These are phyloP conservation scores for Orthonychiurus folsomi DNA, from an alignment of 2,888 invertebrate species.

Conservation along the genomic window DNA sequence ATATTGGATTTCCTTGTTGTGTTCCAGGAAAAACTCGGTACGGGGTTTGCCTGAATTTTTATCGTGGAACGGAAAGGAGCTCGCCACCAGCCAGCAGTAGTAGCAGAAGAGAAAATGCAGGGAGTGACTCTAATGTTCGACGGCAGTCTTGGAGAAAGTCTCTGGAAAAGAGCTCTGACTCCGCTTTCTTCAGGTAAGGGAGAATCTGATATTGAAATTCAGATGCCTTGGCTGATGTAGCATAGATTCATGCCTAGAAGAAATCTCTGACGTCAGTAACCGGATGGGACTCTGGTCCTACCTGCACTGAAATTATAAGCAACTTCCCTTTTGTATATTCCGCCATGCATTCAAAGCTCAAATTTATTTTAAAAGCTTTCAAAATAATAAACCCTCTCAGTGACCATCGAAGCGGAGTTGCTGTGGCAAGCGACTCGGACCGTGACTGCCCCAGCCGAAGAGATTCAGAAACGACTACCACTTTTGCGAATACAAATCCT, in stretches of 20 bases:
- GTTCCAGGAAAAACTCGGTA: constrained; percentile 71
- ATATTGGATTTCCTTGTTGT: constrained; percentile 6
- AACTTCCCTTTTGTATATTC: too few relatives aligned
- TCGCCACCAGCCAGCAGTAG: constrained; percentile 47
- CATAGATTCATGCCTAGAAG: too few relatives aligned
- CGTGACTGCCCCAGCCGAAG: constrained; percentile 67
- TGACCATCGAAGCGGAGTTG: constrained; percentile 85
- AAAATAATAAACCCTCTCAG: constrained; percentile 48
- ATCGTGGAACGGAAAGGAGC: constrained; percentile 73
- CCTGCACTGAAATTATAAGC: too few relatives aligned
- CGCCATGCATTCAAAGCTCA: too few relatives aligned
- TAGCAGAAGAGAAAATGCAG: constrained; percentile 44
- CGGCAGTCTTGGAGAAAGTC: constrained; percentile 85
- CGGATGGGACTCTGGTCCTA: too few relatives aligned
- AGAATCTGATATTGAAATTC: neutral
- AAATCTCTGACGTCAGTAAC: too few relatives aligned
- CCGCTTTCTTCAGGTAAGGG: constrained; percentile 78
- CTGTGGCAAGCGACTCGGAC: constrained; percentile 74
- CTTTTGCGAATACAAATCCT: constrained; percentile 42
- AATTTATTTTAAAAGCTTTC: too few relatives aligned
- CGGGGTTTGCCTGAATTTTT: constrained; percentile 98
- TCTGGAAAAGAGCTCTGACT: constrained; percentile 84
- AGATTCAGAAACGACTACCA: constrained; percentile 52
- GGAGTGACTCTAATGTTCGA: constrained; percentile 53
- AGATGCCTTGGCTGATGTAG: neutral